Evolutionary conservation across 2,888 invertebrate genomes (phyloP), one percentile per base, ranked within the genome.

Genomic region (Torymus tubicola): DNA sequence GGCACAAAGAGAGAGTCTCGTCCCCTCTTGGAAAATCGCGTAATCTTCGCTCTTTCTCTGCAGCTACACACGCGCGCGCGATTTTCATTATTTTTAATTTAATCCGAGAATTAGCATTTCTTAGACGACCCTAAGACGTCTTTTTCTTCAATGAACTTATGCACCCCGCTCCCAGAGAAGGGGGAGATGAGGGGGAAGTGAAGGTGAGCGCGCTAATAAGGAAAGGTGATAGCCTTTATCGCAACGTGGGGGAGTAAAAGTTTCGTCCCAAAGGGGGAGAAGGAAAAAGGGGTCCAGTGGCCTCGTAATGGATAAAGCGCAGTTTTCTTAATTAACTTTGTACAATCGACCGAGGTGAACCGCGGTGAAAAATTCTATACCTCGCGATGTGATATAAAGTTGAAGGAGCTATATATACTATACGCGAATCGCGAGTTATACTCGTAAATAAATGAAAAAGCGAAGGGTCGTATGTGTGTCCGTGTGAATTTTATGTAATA

Each of bases 311-410:
- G 78, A 60, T 80, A 82, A 80, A 82, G 82, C 77, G 80, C 77
- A 80, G 73, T 69, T 80, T 82, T 82, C 80, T 80, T 80, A 82
- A 82, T 79, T 82, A 79, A 82, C 79, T 80, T 77, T 80, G 77
- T 64, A 67, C 77, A 80, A 80, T 81, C 78, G 63, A 55, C 53
- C 21, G 18, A 18, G 3, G 64, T 5, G 52, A 42, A 60, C 18
- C 55, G 13, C 73, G 8, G 68, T 77, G 69, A 78, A 75, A 78
- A 72, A 72, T 70, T 68, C 52, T 13, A n/a, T n/a, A n/a, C 16
- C n/a, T 24, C 55, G 24, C 52, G 42, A n/a, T 1, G 1, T 12
- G 12, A 18, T 16, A 18, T 16, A 57, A 14, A 53, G 70, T 24
- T 64, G 60, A 69, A 64, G 69, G 57, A n/a, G n/a, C n/a, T n/a